These are phyloP conservation scores for Salvelinus alpinus DNA, from an alignment of 2,113 vertebrate species.

Conservation along the genomic window DNA sequence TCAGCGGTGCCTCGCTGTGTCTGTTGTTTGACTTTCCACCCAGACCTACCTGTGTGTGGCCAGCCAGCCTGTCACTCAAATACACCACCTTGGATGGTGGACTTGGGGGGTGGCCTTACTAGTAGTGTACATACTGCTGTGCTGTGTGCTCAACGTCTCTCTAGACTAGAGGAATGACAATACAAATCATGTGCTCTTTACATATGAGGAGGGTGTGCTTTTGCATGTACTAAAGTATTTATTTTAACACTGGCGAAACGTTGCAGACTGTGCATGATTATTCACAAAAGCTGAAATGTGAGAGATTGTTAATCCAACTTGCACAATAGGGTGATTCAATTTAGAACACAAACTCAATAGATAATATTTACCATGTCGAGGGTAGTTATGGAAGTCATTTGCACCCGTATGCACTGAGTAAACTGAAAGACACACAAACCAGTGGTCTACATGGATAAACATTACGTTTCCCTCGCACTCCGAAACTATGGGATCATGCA, in stretches of 20 bases:
- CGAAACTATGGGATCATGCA: too few species aligned
- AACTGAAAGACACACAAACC: too few species aligned
- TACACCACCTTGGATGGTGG: neutral
- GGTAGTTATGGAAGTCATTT: too few species aligned
- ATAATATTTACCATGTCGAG: too few species aligned
- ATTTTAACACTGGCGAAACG: neutral
- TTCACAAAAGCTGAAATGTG: neutral
- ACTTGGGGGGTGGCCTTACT: constrained; percentile 9
- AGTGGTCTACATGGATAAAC: too few species aligned
- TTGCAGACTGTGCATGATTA: neutral
- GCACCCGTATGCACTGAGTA: too few species aligned
- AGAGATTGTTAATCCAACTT: too few species aligned
- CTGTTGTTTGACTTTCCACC: constrained; percentile 4
- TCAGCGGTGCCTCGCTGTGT: constrained; percentile 41
- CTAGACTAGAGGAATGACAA: constrained; percentile 13
- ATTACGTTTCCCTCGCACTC: too few species aligned
- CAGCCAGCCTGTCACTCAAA: neutral
- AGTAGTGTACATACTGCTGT: neutral
- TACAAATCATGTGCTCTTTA: neutral
- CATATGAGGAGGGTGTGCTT: constrained; percentile 6
- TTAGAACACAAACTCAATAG: too few species aligned
- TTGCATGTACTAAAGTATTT: constrained; percentile 4
- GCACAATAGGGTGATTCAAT: too few species aligned
- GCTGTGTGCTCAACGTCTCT: constrained; percentile 4
- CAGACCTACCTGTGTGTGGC: neutral